phyloP scores from a whole-genome alignment of 1,140 invertebrate genomes.

The Drosophila ficusphila region DNA sequence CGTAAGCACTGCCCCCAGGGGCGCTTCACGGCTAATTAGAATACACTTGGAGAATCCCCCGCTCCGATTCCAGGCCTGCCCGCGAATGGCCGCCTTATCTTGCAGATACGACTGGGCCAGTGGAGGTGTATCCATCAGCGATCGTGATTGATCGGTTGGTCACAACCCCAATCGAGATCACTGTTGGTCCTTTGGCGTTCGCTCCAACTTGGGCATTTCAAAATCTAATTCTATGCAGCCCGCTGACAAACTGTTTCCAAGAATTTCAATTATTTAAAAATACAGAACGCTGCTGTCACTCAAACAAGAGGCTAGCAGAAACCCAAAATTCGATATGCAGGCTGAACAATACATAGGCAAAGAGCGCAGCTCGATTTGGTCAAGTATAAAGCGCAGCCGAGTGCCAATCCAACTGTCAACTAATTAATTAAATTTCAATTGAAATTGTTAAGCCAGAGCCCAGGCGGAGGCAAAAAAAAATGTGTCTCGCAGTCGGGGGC shows the following conservation, averaged over 20 bases:
- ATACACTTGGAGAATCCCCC: conserved; percentile 55
- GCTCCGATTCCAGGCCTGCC: conserved; percentile 8
- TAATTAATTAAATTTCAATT: conserved; percentile 83
- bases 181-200: conserved; percentile 5
- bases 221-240: background rate
- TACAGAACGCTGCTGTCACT: conserved; percentile 57
- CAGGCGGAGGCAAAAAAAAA: conserved; percentile 39
- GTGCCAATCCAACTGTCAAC: conserved; percentile 80
- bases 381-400: conserved; percentile 59
- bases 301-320: conserved; percentile 21
- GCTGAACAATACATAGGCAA: conserved; percentile 5
- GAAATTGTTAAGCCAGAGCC: conserved; percentile 70
- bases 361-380: conserved; percentile 22
- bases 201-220: conserved; percentile 1
- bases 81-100: conserved; percentile 1
- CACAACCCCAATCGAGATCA: background rate
- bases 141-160: conserved; percentile 63
- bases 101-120: background rate
- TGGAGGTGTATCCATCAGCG: conserved; percentile 4
- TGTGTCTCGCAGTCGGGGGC: conserved; percentile 68
- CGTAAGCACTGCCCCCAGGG: conserved; percentile 77
- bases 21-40: conserved; percentile 83
- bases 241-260: conserved; percentile 42
- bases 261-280: conserved; percentile 46
- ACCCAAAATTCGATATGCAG: conserved; percentile 2